Conservation (phyloP, 1,140 invertebrate species). For the Philopotamus ludificatus region DNA sequence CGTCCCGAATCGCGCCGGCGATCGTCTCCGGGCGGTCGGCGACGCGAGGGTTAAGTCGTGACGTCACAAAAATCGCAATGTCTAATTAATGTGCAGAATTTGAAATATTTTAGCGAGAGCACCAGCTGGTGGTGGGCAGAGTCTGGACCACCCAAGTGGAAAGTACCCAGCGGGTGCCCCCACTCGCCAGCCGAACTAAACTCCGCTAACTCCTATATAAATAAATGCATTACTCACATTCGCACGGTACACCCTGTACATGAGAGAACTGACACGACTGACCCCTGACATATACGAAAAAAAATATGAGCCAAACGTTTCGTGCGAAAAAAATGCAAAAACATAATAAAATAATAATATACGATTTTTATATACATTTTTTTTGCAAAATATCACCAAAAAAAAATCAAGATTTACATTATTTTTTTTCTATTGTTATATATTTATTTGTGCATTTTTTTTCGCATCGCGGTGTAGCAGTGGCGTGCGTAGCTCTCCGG, state of each 20-base stretch:
- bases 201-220: constrained; percentile 3
- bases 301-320: no score
- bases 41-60: neutral
- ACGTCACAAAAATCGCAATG: neutral
- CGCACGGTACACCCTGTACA: neutral
- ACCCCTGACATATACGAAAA: no score
- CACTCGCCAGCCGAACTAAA: neutral
- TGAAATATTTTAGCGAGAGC: constrained; percentile 1
- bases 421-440: no score
- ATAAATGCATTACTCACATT: constrained; percentile 14
- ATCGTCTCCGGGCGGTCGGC: no score
- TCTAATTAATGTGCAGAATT: neutral
- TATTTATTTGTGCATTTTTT: neutral
- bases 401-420: no score
- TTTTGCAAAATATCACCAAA: no score
- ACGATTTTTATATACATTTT: no score
- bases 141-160: constrained; percentile 2
- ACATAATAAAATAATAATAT: no score
- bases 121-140: neutral
- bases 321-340: no score
- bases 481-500: neutral
- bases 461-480: neutral
- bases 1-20: no score
- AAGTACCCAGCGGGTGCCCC: neutral
- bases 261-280: neutral